Base-by-base conservation (phyloP, 2,113 vertebrate species). In the Orientallactaga bullata region DNA sequence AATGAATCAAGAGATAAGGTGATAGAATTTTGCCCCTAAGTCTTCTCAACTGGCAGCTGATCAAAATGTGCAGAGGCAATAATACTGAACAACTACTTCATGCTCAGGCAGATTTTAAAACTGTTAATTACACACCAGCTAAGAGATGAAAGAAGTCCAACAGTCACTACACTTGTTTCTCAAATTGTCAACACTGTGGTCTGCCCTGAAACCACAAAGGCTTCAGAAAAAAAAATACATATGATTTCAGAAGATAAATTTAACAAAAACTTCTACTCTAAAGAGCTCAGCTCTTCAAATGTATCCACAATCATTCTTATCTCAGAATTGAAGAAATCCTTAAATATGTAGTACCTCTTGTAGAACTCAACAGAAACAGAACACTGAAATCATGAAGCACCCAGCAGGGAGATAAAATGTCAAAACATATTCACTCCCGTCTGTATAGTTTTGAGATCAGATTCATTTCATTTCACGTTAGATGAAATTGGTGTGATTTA, bases 1-100 rank as follows among this genome's bases (percentile, higher is more conserved):
- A 96, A 71, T 89, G 83, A 92, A 94, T 65, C 58, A 94, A 96
- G 82, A 92, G 82, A 82, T 42, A 78, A 65, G 51, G 79, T 80
- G 94, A 91, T 68, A 92, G 90, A 71, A 76, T 74, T 90, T 97
- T 94, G 35, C 81, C 88, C 91, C 79, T 86, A 89, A 95, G 73
- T 61, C 85, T 86, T 94, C 85, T 88, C n/a, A 85, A 78, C 20
- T 89, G 81, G 61, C 85, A 95, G 30, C 82, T 89, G 39, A 91
- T 95, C 92, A 97, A 94, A 97, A 95, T 23, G 24, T 58, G 30
- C 42, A 73, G 17, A 85, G 32, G 87, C 90, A 94, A 71, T 93
- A 87, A 93, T 90, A 89, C 39, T 93, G 69, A 68, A 47, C 72
- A 86, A 78, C 78, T 88, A 88, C 92, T 97, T 97, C 30, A 61